Evolutionary conservation across 2,113 vertebrate genomes (phyloP), one percentile per base, ranked within the genome.

Genomic region (Oplegnathus fasciatus): DNA sequence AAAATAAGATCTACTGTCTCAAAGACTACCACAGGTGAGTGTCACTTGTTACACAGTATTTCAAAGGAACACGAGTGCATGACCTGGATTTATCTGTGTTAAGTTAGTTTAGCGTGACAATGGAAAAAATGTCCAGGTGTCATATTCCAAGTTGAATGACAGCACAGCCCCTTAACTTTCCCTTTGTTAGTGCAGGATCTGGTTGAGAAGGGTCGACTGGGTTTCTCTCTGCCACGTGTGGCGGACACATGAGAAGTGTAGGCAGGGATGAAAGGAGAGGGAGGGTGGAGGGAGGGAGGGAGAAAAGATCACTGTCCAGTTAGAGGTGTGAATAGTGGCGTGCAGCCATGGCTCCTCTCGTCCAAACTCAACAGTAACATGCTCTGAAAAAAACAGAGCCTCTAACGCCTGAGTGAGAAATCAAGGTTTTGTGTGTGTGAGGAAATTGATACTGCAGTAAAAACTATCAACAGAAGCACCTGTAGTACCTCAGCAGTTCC

Each of bases 1-100:
- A 99, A 86, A 98, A 99, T 91, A 98, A 97, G 95, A 98, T 99
- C 92, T 99, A 99, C 95, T 99, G 98, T 71, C 97, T 99, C 86
- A 96, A 96, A 86, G 98, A 99, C 93, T 99, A 99, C 86, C 98
- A 98, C 97, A 97, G 97, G 98, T 99, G 92, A 96, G 95, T 0
- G 20, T 28, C 61, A 58, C 71, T 48, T 57, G 20, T 48, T 69
- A 37, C 18, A 11, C 24, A 50, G 65, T 34, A 22, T 17, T 44
- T 71, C 54, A 60, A 68, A 82, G 46, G 42, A 82, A 66, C 50
- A 61, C 2, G 0, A 55, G 32, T 15, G 2, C 32, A 13, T 32
- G 74, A 61, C 30, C 26, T n/a, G 6, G 75, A 62, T 62, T 73
- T 79, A 55, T 78, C 46, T 22, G 40, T 24, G 34, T 34, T 40